Evolutionary conservation across 2,797 vertebrate genomes (phyloP).

Genomic region (Sebastes wilsoni): DNA sequence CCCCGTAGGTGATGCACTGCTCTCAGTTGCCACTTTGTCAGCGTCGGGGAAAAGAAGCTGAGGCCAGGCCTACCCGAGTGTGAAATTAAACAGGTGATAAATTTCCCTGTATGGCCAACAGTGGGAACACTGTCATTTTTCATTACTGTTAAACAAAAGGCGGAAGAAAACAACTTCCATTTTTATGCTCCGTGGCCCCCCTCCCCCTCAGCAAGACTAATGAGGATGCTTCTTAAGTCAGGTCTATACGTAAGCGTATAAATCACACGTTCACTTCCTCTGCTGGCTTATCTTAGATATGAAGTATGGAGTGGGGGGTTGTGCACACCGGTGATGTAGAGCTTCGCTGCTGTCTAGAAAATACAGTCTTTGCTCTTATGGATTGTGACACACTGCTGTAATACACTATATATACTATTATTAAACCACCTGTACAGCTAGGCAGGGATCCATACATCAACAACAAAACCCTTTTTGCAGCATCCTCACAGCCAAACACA

Average conservation of each 20-base stretch:
- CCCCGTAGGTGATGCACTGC: conserved; percentile 72
- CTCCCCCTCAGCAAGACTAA: conserved; percentile 74
- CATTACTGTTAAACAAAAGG: conserved; percentile 85
- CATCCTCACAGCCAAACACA: not conserved
- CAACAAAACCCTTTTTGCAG: conserved; percentile 12
- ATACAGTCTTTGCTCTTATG: conserved; percentile 24
- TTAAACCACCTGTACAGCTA: conserved; percentile 27
- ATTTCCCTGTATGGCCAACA: conserved; percentile 78
- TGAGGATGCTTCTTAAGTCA: conserved; percentile 78
- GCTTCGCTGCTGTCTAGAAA: conserved; percentile 44
- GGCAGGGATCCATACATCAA: conserved; percentile 18
- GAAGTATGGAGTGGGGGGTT: conserved; percentile 34
- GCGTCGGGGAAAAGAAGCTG: conserved; percentile 76
- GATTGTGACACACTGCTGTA: conserved; percentile 30
- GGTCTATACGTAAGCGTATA: conserved; percentile 67
- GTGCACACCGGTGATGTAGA: conserved; percentile 38
- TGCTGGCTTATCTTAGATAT: conserved; percentile 58
- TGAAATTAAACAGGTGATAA: conserved; percentile 89
- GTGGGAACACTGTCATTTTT: conserved; percentile 81
- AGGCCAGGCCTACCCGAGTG: conserved; percentile 79
- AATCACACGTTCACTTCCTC: conserved; percentile 68
- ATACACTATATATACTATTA: conserved; percentile 38
- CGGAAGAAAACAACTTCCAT: conserved; percentile 75
- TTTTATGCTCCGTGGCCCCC: conserved; percentile 56
- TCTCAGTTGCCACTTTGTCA: conserved; percentile 78